Evolutionary conservation across 2,113 vertebrate species (phyloP).

Genomic region (Nerophis lumbriciformis): DNA sequence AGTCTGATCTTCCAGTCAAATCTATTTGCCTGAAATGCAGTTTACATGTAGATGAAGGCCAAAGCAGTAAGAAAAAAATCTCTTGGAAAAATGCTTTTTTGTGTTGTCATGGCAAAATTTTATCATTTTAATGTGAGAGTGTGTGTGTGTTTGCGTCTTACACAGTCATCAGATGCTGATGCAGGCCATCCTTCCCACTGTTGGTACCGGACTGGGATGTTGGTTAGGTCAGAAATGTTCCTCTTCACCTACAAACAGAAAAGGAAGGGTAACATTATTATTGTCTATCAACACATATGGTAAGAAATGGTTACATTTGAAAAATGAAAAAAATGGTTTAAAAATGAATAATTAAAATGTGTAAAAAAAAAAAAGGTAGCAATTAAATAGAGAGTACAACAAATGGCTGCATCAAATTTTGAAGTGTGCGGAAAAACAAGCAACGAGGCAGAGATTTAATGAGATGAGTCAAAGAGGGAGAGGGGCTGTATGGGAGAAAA

Average conservation of each 20-base stretch:
- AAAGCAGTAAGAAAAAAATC: not conserved
- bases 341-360: not conserved
- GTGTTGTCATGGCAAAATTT: not conserved
- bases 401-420: conserved; percentile 3
- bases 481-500: conserved; percentile 20
- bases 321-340: not conserved
- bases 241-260: conserved; percentile 82
- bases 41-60: not conserved
- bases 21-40: too few species aligned
- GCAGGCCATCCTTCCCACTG: conserved; percentile 95
- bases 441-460: conserved; percentile 25
- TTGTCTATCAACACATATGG: conserved; percentile 13
- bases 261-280: not conserved
- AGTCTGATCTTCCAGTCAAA: too few species aligned
- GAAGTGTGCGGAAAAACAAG: conserved; percentile 10
- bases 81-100: too few species aligned
- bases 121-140: not conserved
- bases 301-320: not conserved
- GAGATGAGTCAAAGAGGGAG: conserved; percentile 26
- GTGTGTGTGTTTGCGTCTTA: conserved; percentile 62
- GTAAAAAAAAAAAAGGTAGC: not conserved
- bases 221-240: conserved; percentile 95
- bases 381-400: not conserved
- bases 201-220: conserved; percentile 96
- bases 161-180: conserved; percentile 87